A percentile compares a stretch with the other conserved stretches of the same genome.
Conservation (phyloP, 2,113 vertebrate genomes). For the Trogon surrucura region DNA sequence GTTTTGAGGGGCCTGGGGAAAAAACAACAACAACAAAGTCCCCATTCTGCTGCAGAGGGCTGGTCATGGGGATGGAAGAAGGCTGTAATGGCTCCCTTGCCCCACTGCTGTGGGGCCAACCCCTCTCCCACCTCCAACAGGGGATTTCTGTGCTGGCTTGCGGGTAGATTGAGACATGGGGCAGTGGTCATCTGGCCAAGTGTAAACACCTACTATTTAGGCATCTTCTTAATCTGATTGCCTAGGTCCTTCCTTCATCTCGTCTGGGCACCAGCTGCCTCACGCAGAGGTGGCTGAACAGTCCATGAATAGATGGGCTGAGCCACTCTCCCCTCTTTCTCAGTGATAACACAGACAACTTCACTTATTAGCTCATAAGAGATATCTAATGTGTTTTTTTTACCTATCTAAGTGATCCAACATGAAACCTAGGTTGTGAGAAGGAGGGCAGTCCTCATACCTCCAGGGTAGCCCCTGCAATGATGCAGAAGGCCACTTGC, state of each 20-base stretch:
- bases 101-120: not conserved
- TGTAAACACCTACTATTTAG: not conserved
- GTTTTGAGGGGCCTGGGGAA: not conserved
- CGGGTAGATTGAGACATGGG: rapidly evolving
- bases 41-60: not conserved
- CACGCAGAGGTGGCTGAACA: rapidly evolving
- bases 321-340: not conserved
- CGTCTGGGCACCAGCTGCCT: not conserved
- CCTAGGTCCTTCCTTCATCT: not conserved
- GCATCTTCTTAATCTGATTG: not conserved
- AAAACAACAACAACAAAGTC: too few species aligned
- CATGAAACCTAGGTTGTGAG: not conserved
- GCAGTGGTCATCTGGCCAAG: not conserved
- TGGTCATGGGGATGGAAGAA: not conserved
- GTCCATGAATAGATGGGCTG: not conserved
- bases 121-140: not conserved
- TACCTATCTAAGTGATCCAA: not conserved
- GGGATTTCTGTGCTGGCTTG: not conserved
- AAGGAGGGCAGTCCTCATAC: not conserved
- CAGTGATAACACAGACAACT: not conserved
- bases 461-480: not conserved
- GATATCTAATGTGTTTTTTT: not conserved
- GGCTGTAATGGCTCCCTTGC: not conserved
- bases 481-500: not conserved
- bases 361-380: not conserved